Evolutionary conservation across 2,888 invertebrate species (phyloP).

Genomic region (Listrodromus nycthemerus): DNA sequence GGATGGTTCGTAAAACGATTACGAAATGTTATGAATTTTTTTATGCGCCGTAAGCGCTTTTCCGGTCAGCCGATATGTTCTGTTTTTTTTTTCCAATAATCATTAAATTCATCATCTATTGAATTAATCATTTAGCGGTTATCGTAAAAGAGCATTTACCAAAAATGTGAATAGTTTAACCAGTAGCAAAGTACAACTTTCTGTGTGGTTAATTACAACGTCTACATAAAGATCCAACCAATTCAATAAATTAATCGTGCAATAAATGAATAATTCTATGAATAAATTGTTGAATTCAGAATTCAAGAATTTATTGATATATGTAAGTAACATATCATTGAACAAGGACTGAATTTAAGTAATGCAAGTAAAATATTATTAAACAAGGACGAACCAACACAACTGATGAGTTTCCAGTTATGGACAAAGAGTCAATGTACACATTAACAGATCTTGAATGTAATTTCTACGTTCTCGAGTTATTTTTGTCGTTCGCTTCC

Average conservation of each 20-base stretch:
- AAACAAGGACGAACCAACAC: not conserved
- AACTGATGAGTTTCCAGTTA: not conserved
- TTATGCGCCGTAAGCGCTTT: not conserved
- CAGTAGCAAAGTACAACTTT: too few relatives aligned
- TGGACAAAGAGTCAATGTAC: not conserved
- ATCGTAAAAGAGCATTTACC: too few relatives aligned
- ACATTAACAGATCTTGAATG: not conserved
- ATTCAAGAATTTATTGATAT: too few relatives aligned
- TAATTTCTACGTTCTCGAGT: not conserved
- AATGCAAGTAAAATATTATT: not conserved
- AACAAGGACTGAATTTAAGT: not conserved
- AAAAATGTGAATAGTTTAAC: too few relatives aligned
- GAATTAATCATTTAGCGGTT: too few relatives aligned
- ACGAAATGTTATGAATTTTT: not conserved
- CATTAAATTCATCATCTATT: too few relatives aligned
- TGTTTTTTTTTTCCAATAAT: too few relatives aligned
- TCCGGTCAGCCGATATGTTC: not conserved
- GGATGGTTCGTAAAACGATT: constrained; percentile 1
- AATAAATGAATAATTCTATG: not conserved
- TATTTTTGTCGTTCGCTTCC: not conserved
- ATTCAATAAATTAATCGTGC: too few relatives aligned
- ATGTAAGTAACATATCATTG: not conserved
- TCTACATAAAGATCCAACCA: too few relatives aligned
- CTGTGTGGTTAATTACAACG: too few relatives aligned
- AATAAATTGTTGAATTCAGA: too few relatives aligned